phyloP scores from a whole-genome alignment of 2,113 vertebrate genomes.

The Larimichthys polyactis region DNA sequence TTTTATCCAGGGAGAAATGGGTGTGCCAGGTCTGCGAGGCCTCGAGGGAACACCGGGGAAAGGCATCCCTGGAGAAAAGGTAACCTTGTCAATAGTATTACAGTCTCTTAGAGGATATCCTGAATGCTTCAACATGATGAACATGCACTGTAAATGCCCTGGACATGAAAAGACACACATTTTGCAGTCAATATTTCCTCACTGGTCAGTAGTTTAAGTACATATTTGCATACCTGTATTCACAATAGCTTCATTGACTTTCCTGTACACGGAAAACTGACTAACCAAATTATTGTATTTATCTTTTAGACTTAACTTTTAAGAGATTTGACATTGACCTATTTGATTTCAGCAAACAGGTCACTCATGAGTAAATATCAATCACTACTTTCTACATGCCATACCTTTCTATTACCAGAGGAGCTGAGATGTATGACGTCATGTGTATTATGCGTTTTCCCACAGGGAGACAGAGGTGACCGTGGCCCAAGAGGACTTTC shows the following conservation, averaged over 20 bases:
- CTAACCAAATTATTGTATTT: background rate
- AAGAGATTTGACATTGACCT: background rate
- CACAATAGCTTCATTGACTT: background rate
- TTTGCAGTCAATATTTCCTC: background rate
- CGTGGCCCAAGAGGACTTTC: constrained; percentile 78
- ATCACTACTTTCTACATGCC: too few relatives aligned
- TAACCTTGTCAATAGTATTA: background rate
- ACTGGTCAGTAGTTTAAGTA: background rate
- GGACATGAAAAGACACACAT: background rate
- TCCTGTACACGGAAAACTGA: background rate
- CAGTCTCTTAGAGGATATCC: background rate
- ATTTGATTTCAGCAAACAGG: background rate
- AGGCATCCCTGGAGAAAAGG: constrained; percentile 84
- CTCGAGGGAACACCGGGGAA: constrained; percentile 75
- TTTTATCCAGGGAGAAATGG: constrained; percentile 79
- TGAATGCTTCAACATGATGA: background rate
- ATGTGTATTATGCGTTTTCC: constrained; percentile 20
- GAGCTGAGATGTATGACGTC: background rate
- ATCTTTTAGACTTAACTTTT: background rate
- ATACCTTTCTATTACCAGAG: background rate
- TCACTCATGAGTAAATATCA: too few relatives aligned
- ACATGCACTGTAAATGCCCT: too few relatives aligned
- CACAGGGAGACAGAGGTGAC: constrained; percentile 82
- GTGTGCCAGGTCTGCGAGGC: constrained; percentile 74
- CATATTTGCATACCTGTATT: background rate